These are phyloP conservation scores for Dromius quadrimaculatus DNA, from an alignment of 2,888 invertebrate genomes.

Conservation along the genomic window DNA sequence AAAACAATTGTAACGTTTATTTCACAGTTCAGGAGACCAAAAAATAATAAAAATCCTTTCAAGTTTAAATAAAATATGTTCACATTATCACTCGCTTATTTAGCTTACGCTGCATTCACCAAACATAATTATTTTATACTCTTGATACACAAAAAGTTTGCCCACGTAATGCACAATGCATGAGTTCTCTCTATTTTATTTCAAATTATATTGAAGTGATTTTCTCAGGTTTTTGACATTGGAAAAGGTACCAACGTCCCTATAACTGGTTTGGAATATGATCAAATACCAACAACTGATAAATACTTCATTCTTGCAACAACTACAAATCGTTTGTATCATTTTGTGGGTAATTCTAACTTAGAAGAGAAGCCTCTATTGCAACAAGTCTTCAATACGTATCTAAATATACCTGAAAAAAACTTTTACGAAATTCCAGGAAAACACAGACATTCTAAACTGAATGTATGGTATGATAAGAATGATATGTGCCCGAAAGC, in stretches of 20 bases:
- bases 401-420: conserved; percentile 78
- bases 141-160: no score
- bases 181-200: neutral
- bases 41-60: no score
- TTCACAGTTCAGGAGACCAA: no score
- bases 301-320: conserved; percentile 87
- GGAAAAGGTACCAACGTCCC: conserved; percentile 82
- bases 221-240: conserved; percentile 83
- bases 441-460: conserved; percentile 79
- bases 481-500: conserved; percentile 77
- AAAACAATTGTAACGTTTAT: no score
- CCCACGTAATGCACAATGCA: neutral
- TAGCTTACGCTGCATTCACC: no score
- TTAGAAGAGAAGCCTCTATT: conserved; percentile 84
- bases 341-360: conserved; percentile 84
- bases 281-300: conserved; percentile 77
- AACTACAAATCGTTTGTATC: conserved; percentile 86
- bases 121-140: no score
- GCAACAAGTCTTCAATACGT: conserved; percentile 82
- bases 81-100: no score
- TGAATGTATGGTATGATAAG: conserved; percentile 82
- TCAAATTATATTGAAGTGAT: conserved; percentile 12
- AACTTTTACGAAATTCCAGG: conserved; percentile 81
- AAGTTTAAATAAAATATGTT: no score
- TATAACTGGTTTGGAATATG: conserved; percentile 90